Percentiles rank a stretch among this genome's conserved stretches.
Conservation (phyloP, 2,797 vertebrate genomes). For the Neolamprologus multifasciatus region DNA sequence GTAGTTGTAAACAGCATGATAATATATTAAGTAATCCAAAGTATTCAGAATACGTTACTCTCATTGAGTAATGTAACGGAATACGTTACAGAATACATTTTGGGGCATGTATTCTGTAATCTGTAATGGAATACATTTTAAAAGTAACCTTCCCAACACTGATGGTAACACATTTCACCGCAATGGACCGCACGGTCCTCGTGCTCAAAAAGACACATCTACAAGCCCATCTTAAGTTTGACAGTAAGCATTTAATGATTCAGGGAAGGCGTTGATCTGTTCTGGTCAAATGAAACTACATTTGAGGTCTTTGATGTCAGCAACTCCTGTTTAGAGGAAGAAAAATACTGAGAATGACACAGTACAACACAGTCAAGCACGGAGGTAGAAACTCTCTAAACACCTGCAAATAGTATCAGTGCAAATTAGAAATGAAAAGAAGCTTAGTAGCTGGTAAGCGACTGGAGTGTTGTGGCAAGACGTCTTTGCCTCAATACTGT, state of each 20-base stretch:
- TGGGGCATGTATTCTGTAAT: rapidly evolving
- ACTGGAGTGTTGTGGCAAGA: background rate
- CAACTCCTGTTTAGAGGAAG: background rate
- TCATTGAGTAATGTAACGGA: too few relatives aligned
- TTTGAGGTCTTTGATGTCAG: background rate
- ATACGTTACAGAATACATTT: too few relatives aligned
- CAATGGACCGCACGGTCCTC: background rate
- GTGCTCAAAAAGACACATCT: background rate
- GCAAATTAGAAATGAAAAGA: background rate
- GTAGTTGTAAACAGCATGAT: too few relatives aligned
- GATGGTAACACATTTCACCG: background rate
- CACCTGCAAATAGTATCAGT: background rate
- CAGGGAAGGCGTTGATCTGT: background rate
- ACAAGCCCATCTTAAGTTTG: background rate
- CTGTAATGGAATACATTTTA: too few relatives aligned
- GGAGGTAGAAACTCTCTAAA: background rate
- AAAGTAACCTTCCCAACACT: too few relatives aligned
- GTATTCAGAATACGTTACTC: too few relatives aligned
- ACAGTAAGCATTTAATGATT: background rate
- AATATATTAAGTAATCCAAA: too few relatives aligned
- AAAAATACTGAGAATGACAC: background rate
- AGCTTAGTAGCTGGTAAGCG: background rate
- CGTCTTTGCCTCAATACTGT: background rate
- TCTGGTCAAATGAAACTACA: background rate
- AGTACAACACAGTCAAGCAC: background rate